Conservation (phyloP, 1,140 invertebrate genomes). For the Brachionus plicatilis region DNA sequence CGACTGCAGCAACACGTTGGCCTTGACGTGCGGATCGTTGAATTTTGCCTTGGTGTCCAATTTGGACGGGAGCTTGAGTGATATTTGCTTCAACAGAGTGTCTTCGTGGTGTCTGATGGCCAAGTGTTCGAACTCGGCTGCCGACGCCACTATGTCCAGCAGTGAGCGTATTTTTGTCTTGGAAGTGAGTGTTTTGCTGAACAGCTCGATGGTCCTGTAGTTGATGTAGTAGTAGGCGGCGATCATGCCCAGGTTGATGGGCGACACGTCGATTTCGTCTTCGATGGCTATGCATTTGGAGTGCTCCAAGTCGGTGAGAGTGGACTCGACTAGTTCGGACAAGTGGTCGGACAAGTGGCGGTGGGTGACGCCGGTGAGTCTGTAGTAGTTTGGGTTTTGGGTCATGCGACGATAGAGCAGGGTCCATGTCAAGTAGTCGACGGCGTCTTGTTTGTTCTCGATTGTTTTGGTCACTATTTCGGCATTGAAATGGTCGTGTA, state of each 20-base stretch:
- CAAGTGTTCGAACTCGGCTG: conserved; percentile 90
- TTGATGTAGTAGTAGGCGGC: conserved; percentile 99
- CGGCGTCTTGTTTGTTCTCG: conserved; percentile 98
- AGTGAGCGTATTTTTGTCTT: conserved; percentile 96
- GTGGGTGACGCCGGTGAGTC: conserved; percentile 86
- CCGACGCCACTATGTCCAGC: conserved; percentile 93
- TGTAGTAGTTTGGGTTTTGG: conserved; percentile 99
- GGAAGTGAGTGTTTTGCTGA: conserved; percentile 87
- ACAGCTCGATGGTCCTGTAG: conserved; percentile 97
- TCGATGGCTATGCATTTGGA: conserved; percentile 96
- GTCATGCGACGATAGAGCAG: conserved; percentile 92
- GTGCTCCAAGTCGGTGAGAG: conserved; percentile 87
- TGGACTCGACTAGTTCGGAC: conserved; percentile 94
- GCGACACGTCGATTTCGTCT: conserved; percentile 92
- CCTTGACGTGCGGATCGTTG: conserved; percentile 95
- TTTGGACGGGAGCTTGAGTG: conserved; percentile 73
- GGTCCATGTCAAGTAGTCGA: conserved; percentile 99
- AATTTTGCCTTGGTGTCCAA: conserved; percentile 65
- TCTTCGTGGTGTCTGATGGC: conserved; percentile 93
- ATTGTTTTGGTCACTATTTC: conserved; percentile 99
- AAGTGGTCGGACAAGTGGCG: conserved; percentile 94
- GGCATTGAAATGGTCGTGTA: conserved; percentile 99
- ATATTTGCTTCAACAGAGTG: conserved; percentile 70
- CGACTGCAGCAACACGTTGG: conserved; percentile 88
- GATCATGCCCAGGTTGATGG: conserved; percentile 98